Evolutionary conservation across 2,113 vertebrate species (phyloP), one percentile per base, ranked within the genome.

Genomic region (Acanthochromis polyacanthus): DNA sequence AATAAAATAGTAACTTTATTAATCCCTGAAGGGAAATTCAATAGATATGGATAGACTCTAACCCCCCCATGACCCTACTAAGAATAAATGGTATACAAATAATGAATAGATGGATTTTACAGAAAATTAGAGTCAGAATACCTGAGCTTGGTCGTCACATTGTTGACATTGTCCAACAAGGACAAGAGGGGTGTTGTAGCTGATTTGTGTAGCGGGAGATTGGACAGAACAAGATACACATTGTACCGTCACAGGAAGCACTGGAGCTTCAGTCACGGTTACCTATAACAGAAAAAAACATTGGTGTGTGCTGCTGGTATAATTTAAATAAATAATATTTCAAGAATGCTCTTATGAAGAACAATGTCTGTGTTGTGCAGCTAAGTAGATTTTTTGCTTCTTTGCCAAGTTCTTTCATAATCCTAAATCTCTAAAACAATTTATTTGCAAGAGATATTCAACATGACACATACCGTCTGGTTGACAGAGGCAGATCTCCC

Each of bases 161-260:
- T 66, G 76, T 25, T 17, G 65, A 87, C 95, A 96, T 17, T 65
- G 67, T 36, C 94, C 94, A 16, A 85, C 72, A 57, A 96, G 82
- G 9, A 86, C 56, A 17, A 93, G 40, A 10, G 89, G 73, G 36
- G 0, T 46, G 25, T 55, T 87, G 57, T 80, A 56, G 73, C 87
- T 87, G 55, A 88, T 56, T 9, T 64, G 59, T 17, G 84, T 83
- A 40, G 78, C 60, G 22, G 88, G 84, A 36, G 78, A 86, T 14
- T 40, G 20, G 5, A 30, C 57, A 10, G 71, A 72, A 76, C 95
- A 95, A 61, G 95, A 95, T 14, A 89, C 71, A 60, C 95, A 96
- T 2, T 86, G 85, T 53, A 94, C 82, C 40, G 63, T 65, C 46
- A 96, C 92, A 11, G 88, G 84, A 69, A 95, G 84, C 43, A 93